Evolutionary conservation across 1,140 invertebrate species (phyloP).

Genomic region (Lepidotrigona ventralis): DNA sequence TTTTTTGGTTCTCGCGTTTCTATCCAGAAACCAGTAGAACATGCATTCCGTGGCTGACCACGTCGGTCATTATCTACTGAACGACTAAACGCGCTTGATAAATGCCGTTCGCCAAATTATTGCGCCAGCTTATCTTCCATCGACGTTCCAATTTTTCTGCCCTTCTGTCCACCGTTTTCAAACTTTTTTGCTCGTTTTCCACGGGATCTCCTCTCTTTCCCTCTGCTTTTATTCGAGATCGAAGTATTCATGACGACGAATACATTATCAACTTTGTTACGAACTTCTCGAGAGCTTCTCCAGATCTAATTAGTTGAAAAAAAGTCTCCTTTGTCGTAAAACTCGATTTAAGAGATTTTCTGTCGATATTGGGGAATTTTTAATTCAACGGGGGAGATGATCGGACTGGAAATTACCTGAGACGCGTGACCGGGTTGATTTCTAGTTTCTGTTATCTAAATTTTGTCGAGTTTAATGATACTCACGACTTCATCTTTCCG

Average conservation of each 20-base stretch:
- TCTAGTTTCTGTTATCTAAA: no score
- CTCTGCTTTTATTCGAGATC: background rate
- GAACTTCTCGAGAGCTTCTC: background rate
- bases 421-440: background rate
- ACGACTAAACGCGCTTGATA: constrained; percentile 15
- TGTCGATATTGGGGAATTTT: background rate
- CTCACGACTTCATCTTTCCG: no score
- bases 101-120: constrained; percentile 18
- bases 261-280: background rate
- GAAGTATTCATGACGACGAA: background rate
- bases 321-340: background rate
- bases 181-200: background rate
- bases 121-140: background rate
- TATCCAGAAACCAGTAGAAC: background rate
- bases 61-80: constrained; percentile 24
- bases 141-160: background rate
- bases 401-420: background rate
- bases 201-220: background rate
- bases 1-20: background rate
- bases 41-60: background rate
- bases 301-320: background rate
- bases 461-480: no score
- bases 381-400: background rate
- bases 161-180: background rate
- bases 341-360: background rate